These are phyloP conservation scores for Ctenosaura bakeri DNA, from an alignment of 2,797 vertebrate genomes.

Conservation along the genomic window DNA sequence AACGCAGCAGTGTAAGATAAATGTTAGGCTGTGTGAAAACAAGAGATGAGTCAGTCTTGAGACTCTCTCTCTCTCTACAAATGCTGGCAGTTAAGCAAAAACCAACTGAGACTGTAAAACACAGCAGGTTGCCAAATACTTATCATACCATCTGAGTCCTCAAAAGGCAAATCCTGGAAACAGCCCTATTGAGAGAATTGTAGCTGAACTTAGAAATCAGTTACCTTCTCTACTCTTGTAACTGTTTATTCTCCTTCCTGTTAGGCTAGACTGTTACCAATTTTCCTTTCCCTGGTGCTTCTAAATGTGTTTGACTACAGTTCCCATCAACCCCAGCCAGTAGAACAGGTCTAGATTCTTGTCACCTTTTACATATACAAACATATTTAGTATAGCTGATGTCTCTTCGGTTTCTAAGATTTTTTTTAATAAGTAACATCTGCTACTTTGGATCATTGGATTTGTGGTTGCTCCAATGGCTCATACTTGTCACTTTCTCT, in stretches of 20 bases:
- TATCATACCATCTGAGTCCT: constrained; percentile 64
- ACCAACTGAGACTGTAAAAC: constrained; percentile 36
- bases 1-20: constrained; percentile 51
- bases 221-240: constrained; percentile 42
- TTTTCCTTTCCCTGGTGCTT: background rate
- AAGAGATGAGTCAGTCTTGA: constrained; percentile 58
- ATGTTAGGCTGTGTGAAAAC: constrained; percentile 62
- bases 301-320: background rate
- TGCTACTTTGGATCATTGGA: background rate
- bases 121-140: constrained; percentile 46
- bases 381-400: background rate
- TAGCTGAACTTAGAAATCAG: background rate
- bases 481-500: background rate
- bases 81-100: constrained; percentile 57
- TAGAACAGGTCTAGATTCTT: background rate
- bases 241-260: constrained; percentile 12
- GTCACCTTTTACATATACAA: background rate
- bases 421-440: background rate
- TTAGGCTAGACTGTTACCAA: background rate
- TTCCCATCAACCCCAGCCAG: background rate
- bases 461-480: background rate
- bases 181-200: constrained; percentile 1
- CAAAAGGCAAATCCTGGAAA: constrained; percentile 53
- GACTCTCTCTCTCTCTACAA: constrained; percentile 61
- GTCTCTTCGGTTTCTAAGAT: background rate